Base-by-base conservation (phyloP, 2,888 invertebrate genomes). In the Cataglyphis livida region DNA sequence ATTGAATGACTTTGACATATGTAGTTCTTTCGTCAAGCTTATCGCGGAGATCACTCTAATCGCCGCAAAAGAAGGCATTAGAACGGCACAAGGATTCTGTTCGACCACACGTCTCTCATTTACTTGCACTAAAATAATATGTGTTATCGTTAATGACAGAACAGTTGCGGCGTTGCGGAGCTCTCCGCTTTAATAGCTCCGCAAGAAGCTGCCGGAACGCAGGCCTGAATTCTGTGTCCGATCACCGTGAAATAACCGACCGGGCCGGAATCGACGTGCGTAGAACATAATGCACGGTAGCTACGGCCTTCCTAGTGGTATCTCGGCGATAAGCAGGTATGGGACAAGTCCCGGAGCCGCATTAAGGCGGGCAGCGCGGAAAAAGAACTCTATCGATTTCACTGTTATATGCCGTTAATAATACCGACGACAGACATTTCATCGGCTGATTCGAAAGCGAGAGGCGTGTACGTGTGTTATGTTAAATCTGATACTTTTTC, bases 211-310 rank as follows among this genome's bases (percentile, higher is more conserved):
- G 70, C 32, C 21, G 48, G 78, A 79, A 85, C 79, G 71, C 83
- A 59, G 68, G 35, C 25, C 71, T 82, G 79, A 78, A 87, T 83
- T 84, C 83, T 79, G 32, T 76, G 65, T 66, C 64, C 85, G 85
- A 87, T 83, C 87, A 81, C 75, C 87, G 84, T 87, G 87, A 87
- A 87, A 87, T 84, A 75, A 86, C 75, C 73, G 81, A 48, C 54
- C 79, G 68, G 64, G 35, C 70, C 73, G 87, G 78, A 74, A 61
- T 73, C 59, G 81, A 48, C n/a, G 81, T 83, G 65, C 81, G 79
- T 73, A 79, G 66, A 84, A 70, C 83, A 73, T 82, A 84, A 87
- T 84, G 85, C 83, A 86, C 76, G 81, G 38, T 76, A 64, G 71
- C 71, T 0, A n/a, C 48, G 57, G 74, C 18, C 35, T 79, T 73